A percentile compares a stretch with the other conserved stretches of the same genome.
phyloP scores from a whole-genome alignment of 2,113 vertebrate genomes.

The Oophaga pumilio region DNA sequence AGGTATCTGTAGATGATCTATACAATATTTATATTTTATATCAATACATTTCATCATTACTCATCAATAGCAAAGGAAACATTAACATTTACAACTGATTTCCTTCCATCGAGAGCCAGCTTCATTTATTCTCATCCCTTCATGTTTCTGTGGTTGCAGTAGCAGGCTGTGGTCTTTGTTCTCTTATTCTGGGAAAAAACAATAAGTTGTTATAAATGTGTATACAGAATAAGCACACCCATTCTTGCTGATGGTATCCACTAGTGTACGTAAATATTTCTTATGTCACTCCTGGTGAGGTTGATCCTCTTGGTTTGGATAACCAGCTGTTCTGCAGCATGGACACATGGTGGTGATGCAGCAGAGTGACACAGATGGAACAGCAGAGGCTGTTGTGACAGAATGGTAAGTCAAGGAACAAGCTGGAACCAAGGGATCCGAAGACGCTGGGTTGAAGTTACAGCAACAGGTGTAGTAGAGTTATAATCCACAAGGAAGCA shows the following conservation, averaged over 20 bases:
- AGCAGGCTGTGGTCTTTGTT: not conserved
- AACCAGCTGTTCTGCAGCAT: no score
- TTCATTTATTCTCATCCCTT: not conserved
- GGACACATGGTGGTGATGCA: no score
- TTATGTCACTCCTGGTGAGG: not conserved
- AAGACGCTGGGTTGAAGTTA: no score
- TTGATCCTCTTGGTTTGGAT: no score
- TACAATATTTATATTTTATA: conserved; percentile 5
- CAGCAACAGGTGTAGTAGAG: no score
- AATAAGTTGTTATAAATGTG: not conserved
- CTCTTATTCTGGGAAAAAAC: not conserved
- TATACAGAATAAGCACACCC: not conserved
- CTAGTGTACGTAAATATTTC: not conserved
- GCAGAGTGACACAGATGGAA: no score
- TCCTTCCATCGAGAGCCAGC: not conserved
- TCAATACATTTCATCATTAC: conserved; percentile 5
- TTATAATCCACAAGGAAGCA: no score
- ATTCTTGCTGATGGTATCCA: not conserved
- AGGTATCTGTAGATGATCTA: conserved; percentile 1
- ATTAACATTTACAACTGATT: conserved; percentile 6
- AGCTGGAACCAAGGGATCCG: no score
- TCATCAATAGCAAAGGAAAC: conserved; percentile 11
- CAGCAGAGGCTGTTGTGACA: no score
- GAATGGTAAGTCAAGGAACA: no score
- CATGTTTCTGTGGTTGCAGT: not conserved